Percentiles rank a stretch among this genome's conserved stretches.
phyloP scores from a whole-genome alignment of 2,888 invertebrate species.

The Calameuta filiformis region DNA sequence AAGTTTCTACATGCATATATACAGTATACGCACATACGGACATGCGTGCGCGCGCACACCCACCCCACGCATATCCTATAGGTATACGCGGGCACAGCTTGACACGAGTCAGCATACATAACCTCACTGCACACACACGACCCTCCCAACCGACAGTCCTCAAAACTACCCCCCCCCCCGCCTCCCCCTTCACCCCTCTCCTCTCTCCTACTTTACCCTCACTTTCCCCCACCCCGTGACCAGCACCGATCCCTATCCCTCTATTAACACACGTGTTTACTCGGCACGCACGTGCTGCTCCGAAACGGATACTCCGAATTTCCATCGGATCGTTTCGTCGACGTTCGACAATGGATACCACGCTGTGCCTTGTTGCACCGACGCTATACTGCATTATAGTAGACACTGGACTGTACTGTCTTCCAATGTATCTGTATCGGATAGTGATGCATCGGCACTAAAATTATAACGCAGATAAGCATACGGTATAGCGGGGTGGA shows the following conservation, averaged over 20 bases:
- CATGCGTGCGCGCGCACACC: background rate
- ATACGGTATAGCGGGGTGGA: background rate
- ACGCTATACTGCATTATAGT: background rate
- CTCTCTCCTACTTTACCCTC: background rate
- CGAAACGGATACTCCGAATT: conserved; percentile 2
- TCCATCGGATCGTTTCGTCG: background rate
- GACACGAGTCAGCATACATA: background rate
- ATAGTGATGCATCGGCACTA: background rate
- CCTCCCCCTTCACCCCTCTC: too few relatives aligned
- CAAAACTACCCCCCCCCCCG: background rate
- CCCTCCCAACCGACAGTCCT: background rate
- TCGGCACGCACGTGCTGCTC: conserved; percentile 6
- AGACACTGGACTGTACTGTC: background rate
- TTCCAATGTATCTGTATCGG: background rate
- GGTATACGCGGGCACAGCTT: background rate
- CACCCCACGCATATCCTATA: background rate
- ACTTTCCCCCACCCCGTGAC: background rate
- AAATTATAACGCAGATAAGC: background rate
- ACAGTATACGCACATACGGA: conserved; percentile 15
- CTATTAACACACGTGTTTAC: background rate
- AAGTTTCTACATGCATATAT: conserved; percentile 64
- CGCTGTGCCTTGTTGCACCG: background rate
- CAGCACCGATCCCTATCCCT: conserved; percentile 1
- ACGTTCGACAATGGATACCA: background rate
- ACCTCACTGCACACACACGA: background rate